These are phyloP conservation scores for Nephila pilipes DNA, from an alignment of 1,140 invertebrate genomes.

Conservation along the genomic window DNA sequence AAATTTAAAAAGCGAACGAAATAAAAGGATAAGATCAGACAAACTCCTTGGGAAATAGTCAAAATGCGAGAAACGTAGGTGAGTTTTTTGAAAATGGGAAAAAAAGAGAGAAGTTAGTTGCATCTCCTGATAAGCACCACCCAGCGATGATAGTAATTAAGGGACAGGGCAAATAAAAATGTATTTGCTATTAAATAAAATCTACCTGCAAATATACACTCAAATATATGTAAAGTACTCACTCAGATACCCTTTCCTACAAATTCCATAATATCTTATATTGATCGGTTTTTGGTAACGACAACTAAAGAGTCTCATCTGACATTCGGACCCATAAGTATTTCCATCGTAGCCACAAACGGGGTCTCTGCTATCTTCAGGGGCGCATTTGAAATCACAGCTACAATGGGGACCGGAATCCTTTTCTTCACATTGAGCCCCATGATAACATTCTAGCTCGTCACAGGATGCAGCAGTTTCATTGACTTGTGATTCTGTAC, in stretches of 20 bases:
- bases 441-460: conserved; percentile 90
- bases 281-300: conserved; percentile 91
- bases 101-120: too few species aligned
- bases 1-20: too few species aligned
- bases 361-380: conserved; percentile 81
- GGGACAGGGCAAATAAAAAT: too few species aligned
- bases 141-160: too few species aligned
- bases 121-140: too few species aligned
- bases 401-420: conserved; percentile 85
- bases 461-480: conserved; percentile 85
- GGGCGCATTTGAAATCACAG: conserved; percentile 80
- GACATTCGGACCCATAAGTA: conserved; percentile 89
- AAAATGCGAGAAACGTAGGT: too few species aligned
- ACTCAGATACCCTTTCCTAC: conserved; percentile 77
- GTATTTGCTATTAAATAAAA: not conserved
- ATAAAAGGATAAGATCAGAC: too few species aligned
- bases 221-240: not conserved
- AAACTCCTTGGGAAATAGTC: too few species aligned
- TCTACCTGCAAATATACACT: too few species aligned
- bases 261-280: conserved; percentile 88
- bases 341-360: conserved; percentile 91
- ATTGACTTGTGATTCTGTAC: conserved; percentile 75
- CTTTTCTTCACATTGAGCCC: conserved; percentile 89
- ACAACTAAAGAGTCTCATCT: conserved; percentile 89
- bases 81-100: too few species aligned